Percentiles rank a stretch among this genome's conserved stretches.
Conservation (phyloP, 1,140 invertebrate species). For the Drosophila arizonae region DNA sequence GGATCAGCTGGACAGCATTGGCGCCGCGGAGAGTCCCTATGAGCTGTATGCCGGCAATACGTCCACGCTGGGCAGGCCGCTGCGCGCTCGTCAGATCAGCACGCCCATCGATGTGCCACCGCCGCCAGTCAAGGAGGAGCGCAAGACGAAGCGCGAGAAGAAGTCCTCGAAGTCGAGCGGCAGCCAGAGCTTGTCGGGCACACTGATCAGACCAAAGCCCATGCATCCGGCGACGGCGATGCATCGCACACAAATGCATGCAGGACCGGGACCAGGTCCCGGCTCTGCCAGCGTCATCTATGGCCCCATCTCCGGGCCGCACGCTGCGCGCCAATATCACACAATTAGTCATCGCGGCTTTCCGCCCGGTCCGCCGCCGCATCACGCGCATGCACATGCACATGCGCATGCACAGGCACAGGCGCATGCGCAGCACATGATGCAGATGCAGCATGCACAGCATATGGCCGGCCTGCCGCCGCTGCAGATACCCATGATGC, state of each 20-base stretch:
- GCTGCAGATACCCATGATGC: constrained; percentile 72
- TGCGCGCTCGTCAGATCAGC: constrained; percentile 90
- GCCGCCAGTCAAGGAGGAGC: constrained; percentile 84
- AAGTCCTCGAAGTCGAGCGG: constrained; percentile 73
- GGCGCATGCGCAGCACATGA: constrained; percentile 50
- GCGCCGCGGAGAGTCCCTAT: constrained; percentile 85
- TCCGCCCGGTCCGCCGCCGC: constrained; percentile 38
- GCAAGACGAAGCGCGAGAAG: constrained; percentile 76
- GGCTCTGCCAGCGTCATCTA: constrained; percentile 64
- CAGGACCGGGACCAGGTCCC: constrained; percentile 38
- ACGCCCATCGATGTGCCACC: constrained; percentile 91
- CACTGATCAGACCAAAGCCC: constrained; percentile 80
- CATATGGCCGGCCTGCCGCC: constrained; percentile 60
- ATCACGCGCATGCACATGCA: constrained; percentile 38
- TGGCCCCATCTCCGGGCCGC: constrained; percentile 57
- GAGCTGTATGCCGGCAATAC: constrained; percentile 86
- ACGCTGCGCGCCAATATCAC: constrained; percentile 69
- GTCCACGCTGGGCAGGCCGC: constrained; percentile 89
- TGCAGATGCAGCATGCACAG: constrained; percentile 64
- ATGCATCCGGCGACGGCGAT: constrained; percentile 70
- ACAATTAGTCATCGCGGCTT: constrained; percentile 82
- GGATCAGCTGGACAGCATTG: constrained; percentile 87
- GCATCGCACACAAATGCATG: constrained; percentile 59
- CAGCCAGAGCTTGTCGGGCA: constrained; percentile 81
- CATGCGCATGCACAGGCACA: constrained; percentile 19